phyloP scores from a whole-genome alignment of 1,140 invertebrate genomes.

The Drosophila athabasca region DNA sequence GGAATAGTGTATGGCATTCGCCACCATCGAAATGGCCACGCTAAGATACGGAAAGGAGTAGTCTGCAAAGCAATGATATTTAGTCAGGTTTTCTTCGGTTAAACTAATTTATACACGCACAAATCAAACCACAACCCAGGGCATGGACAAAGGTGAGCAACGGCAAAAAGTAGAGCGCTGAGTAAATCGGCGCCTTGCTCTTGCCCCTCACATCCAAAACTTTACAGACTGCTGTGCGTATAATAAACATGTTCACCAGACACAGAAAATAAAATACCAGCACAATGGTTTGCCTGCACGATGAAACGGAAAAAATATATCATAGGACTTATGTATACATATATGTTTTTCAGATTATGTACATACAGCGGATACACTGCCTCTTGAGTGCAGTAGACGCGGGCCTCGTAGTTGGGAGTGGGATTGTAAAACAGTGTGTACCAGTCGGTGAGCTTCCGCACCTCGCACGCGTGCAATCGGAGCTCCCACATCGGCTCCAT shows the following conservation, averaged over 20 bases:
- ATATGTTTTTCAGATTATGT: not conserved
- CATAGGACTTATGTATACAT: not conserved
- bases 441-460: conserved; percentile 94
- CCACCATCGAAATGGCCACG: conserved; percentile 96
- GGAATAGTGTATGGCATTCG: conserved; percentile 96
- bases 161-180: conserved; percentile 97
- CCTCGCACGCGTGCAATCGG: conserved; percentile 90
- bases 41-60: conserved; percentile 97
- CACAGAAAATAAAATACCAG: conserved; percentile 95
- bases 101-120: conserved; percentile 18
- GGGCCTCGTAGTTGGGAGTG: conserved; percentile 94
- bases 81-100: not conserved
- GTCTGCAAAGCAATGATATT: conserved; percentile 83
- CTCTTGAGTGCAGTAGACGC: conserved; percentile 97
- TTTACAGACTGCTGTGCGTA: conserved; percentile 69
- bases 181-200: conserved; percentile 87
- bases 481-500: conserved; percentile 91
- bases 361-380: conserved; percentile 97
- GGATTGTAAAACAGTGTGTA: conserved; percentile 98
- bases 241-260: conserved; percentile 91
- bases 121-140: conserved; percentile 94
- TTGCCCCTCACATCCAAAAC: conserved; percentile 71
- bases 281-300: conserved; percentile 95
- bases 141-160: conserved; percentile 94
- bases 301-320: conserved; percentile 11